These are phyloP conservation scores for Psammodynastes pulverulentus DNA, from an alignment of 2,113 vertebrate genomes.

Conservation along the genomic window DNA sequence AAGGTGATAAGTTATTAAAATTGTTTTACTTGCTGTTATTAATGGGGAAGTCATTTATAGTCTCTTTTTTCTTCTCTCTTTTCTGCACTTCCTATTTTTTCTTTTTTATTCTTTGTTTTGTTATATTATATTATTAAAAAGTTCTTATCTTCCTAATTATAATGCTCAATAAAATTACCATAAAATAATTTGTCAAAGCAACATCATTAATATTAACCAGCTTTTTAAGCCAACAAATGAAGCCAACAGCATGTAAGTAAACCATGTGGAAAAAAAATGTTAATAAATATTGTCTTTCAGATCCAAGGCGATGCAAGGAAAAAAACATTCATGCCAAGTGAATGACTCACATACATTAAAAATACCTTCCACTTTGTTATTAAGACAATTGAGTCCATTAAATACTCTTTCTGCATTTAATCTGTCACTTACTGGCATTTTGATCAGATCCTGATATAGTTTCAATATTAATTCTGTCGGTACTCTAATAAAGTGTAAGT, in stretches of 20 bases:
- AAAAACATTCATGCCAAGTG: not conserved
- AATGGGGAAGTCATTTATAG: too few relatives aligned
- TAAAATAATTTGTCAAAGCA: not conserved
- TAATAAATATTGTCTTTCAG: conserved; percentile 1
- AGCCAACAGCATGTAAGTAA: not conserved
- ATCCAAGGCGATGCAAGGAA: not conserved
- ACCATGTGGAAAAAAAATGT: not conserved
- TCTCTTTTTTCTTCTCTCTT: too few relatives aligned
- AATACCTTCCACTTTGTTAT: not conserved
- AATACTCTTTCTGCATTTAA: not conserved
- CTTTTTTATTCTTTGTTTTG: too few relatives aligned
- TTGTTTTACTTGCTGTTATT: too few relatives aligned
- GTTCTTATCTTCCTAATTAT: not conserved
- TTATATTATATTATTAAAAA: not conserved
- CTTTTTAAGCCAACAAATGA: conserved; percentile 1
- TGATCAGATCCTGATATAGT: not conserved
- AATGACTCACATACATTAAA: conserved; percentile 1
- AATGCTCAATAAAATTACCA: not conserved
- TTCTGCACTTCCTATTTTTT: too few relatives aligned
- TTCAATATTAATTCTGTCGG: not conserved
- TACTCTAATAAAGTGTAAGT: not conserved
- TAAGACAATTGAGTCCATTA: not conserved
- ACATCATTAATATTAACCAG: conserved; percentile 9
- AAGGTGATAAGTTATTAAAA: too few relatives aligned
- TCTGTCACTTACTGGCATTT: not conserved